Evolutionary conservation across 2,888 invertebrate species (phyloP).

Genomic region (Mesopsocus fuscifrons): DNA sequence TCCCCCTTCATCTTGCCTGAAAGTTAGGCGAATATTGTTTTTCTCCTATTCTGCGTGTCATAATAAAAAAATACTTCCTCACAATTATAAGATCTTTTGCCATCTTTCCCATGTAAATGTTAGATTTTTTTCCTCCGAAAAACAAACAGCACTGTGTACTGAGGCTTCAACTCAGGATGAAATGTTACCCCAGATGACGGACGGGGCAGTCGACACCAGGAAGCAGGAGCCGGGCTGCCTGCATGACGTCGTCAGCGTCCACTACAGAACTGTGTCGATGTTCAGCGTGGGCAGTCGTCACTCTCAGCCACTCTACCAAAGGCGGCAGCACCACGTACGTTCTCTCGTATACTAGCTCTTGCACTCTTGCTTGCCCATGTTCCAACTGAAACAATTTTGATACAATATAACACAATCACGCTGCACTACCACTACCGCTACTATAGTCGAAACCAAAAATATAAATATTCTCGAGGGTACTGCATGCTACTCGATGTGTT

Average conservation of each 20-base stretch:
- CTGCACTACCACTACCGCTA: too few species aligned
- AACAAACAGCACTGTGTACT: too few species aligned
- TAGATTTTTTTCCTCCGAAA: too few species aligned
- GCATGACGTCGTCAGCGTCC: constrained; percentile 73
- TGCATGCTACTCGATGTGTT: too few species aligned
- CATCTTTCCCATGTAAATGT: too few species aligned
- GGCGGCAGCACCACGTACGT: constrained; percentile 79
- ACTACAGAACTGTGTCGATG: constrained; percentile 57
- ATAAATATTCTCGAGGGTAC: too few species aligned
- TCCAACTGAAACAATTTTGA: constrained; percentile 40
- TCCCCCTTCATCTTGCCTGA: constrained; percentile 34
- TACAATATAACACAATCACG: too few species aligned
- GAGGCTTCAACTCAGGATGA: too few species aligned
- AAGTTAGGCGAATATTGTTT: constrained; percentile 10
- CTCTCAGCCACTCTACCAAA: constrained; percentile 77
- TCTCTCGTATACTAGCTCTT: constrained; percentile 67
- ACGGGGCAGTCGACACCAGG: constrained; percentile 83
- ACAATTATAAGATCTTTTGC: constrained; percentile 16
- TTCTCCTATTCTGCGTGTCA: too few species aligned
- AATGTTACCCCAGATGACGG: constrained; percentile 41
- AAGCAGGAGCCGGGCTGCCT: constrained; percentile 64
- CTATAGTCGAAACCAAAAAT: too few species aligned
- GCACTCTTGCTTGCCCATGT: constrained; percentile 40
- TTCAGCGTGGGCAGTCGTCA: constrained; percentile 62
- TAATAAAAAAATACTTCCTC: constrained; percentile 33